phyloP scores from a whole-genome alignment of 2,888 invertebrate genomes.

The Gryllus longicercus region DNA sequence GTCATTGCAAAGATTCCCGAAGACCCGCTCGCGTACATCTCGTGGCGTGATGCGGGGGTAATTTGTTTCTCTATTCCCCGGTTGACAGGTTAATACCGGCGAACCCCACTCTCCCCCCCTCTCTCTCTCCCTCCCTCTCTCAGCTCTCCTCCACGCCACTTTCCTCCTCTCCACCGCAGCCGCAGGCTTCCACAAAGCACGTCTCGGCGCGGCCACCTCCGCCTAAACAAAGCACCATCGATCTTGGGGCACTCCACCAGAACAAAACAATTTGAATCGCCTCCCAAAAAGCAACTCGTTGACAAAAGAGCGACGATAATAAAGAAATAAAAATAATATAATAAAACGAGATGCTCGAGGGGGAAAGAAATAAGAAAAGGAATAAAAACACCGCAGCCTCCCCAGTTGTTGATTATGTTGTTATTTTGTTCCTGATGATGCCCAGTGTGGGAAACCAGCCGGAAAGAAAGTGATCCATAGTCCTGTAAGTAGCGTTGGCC shows the following conservation, averaged over 20 bases:
- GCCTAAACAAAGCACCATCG: conserved; percentile 17
- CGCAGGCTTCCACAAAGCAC: background rate
- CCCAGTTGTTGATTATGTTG: no score
- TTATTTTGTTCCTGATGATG: background rate
- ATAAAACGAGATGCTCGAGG: background rate
- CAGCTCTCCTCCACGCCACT: no score
- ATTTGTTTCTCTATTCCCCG: background rate
- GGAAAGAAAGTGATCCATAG: background rate
- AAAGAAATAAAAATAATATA: conserved; percentile 17
- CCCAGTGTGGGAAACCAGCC: background rate
- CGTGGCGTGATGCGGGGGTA: background rate
- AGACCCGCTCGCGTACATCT: background rate
- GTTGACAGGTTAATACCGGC: conserved; percentile 8
- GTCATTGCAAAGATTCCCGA: conserved; percentile 17
- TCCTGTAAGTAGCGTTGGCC: background rate
- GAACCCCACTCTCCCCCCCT: no score
- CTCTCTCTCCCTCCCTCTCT: no score
- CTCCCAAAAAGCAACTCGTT: background rate
- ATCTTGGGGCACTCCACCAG: conserved; percentile 1
- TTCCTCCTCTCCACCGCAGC: background rate
- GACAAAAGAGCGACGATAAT: background rate
- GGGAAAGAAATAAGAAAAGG: background rate
- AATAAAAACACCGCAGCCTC: background rate
- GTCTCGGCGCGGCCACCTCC: background rate
- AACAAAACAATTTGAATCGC: conserved; percentile 17